These are phyloP conservation scores for Panulirus ornatus DNA, from an alignment of 1,140 invertebrate species.

Conservation along the genomic window DNA sequence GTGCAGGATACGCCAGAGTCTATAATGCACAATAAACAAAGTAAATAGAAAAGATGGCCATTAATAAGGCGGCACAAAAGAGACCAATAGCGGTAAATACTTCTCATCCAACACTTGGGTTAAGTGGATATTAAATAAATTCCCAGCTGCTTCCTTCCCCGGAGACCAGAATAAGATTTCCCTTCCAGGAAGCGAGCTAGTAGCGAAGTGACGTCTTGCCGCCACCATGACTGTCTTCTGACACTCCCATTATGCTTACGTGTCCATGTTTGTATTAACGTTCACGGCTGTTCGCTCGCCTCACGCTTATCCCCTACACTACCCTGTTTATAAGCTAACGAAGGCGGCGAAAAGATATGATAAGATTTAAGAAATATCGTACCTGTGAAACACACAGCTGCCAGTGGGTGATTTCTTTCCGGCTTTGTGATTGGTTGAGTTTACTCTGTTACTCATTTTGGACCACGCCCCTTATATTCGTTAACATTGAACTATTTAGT, in stretches of 20 bases:
- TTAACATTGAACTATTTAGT: neutral
- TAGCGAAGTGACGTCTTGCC: neutral
- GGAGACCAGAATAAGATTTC: neutral
- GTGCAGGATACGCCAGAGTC: no score
- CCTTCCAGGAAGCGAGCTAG: neutral
- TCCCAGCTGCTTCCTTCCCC: neutral
- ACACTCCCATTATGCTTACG: neutral
- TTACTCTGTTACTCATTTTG: neutral
- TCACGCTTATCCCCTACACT: conserved; percentile 3
- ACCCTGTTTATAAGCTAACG: conserved; percentile 12
- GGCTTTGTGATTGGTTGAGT: conserved; percentile 3
- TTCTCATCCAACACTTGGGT: neutral
- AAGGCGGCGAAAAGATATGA: neutral
- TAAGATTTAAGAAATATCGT: conserved; percentile 4
- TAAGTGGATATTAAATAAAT: conserved; percentile 5
- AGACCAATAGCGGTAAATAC: neutral
- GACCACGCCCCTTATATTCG: neutral
- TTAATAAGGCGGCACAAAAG: neutral
- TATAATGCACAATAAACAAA: no score
- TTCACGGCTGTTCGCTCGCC: conserved; percentile 4
- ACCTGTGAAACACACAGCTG: neutral
- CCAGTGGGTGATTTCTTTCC: neutral
- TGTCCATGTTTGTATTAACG: neutral
- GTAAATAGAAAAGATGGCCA: neutral
- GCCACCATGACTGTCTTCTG: neutral